phyloP scores from a whole-genome alignment of 2,797 vertebrate genomes.

The Rhincodon typus region DNA sequence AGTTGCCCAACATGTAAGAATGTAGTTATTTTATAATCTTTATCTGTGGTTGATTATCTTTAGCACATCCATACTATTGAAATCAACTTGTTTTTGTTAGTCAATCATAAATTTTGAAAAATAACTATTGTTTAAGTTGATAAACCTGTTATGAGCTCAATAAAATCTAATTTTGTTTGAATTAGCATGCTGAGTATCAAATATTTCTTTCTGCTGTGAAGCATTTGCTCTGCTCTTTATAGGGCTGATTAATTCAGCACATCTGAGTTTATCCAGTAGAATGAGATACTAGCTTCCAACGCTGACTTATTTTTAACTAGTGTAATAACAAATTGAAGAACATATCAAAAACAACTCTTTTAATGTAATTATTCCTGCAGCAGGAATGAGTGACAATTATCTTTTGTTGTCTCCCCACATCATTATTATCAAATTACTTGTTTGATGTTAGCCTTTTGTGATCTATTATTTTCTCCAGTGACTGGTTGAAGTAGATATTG shows the following conservation, averaged over 20 bases:
- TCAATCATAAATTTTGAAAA: neutral
- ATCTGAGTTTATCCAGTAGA: neutral
- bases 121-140: neutral
- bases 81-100: neutral
- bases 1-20: neutral
- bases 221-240: slow-evolving; percentile 23
- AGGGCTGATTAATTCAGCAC: neutral
- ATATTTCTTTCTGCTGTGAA: neutral
- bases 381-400: neutral
- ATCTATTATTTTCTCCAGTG: slow-evolving; percentile 4
- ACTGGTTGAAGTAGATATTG: neutral
- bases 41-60: neutral
- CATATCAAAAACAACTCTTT: neutral
- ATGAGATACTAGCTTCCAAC: neutral
- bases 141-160: neutral
- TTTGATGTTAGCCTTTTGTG: neutral
- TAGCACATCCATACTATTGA: neutral
- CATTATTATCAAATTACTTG: neutral
- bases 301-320: neutral
- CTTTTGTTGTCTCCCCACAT: neutral
- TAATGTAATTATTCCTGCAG: neutral
- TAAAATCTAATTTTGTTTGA: slow-evolving; percentile 3
- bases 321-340: neutral
- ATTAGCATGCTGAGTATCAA: slow-evolving; percentile 10
- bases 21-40: neutral